These are phyloP conservation scores for Tinea pellionella DNA, from an alignment of 2,888 invertebrate species.

Conservation along the genomic window DNA sequence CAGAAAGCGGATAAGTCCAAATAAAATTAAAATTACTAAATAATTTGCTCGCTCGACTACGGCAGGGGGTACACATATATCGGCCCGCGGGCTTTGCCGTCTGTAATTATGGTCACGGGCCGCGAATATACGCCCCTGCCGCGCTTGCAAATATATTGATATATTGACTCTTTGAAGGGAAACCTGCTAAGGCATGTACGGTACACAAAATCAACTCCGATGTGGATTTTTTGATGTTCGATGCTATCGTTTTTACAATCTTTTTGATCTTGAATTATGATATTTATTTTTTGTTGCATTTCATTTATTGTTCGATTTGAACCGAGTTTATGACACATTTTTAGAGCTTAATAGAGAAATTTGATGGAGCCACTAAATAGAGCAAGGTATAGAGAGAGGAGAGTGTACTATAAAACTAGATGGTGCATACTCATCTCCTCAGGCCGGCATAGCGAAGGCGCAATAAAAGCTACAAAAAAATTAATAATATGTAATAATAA, in stretches of 20 bases:
- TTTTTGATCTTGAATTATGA: background rate
- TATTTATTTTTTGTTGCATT: too few relatives aligned
- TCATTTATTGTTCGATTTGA: too few relatives aligned
- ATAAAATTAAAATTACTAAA: constrained; percentile 64
- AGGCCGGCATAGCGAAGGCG: too few relatives aligned
- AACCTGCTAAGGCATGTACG: constrained; percentile 18
- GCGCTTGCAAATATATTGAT: constrained; percentile 42
- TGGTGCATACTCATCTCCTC: too few relatives aligned
- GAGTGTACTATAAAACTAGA: too few relatives aligned
- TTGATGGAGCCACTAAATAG: too few relatives aligned
- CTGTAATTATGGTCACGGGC: constrained; percentile 55
- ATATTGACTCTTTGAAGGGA: constrained; percentile 47
- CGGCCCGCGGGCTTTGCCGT: constrained; percentile 43
- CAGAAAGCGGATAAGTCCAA: constrained; percentile 41
- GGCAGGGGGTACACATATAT: constrained; percentile 37
- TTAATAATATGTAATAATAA: too few relatives aligned
- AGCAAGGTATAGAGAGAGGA: too few relatives aligned
- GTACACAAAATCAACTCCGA: background rate
- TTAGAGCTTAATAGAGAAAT: too few relatives aligned
- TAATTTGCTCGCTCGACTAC: constrained; percentile 44
- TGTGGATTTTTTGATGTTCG: constrained; percentile 13
- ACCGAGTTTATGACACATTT: too few relatives aligned
- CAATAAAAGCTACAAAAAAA: too few relatives aligned
- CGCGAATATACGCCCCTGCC: constrained; percentile 42
- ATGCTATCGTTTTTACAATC: background rate